Conservation (phyloP, 2,113 vertebrate species). For the Motacilla tschutschensis region DNA sequence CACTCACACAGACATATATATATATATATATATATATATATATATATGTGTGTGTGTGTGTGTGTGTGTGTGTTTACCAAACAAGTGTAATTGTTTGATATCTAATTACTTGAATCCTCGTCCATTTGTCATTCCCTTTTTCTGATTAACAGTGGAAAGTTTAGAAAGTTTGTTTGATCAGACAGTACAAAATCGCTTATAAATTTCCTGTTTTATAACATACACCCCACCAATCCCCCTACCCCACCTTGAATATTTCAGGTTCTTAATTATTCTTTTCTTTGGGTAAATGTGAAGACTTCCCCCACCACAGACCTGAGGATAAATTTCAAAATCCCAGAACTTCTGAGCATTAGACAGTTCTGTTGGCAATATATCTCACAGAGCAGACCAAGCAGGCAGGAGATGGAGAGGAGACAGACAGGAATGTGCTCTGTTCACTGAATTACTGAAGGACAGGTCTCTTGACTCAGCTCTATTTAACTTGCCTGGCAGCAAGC, state of each 20-base stretch:
- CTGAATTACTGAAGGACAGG: neutral
- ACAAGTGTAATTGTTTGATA: neutral
- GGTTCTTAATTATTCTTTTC: neutral
- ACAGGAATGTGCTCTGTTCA: neutral
- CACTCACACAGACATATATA: fast-evolving
- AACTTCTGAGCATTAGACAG: neutral
- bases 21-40: too few relatives aligned
- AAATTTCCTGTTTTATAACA: neutral
- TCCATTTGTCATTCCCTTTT: neutral
- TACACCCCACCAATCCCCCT: fast-evolving
- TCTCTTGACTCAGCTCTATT: neutral
- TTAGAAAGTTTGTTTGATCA: neutral
- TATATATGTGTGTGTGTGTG: too few relatives aligned
- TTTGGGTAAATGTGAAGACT: neutral
- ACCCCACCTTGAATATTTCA: fast-evolving
- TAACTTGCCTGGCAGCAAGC: neutral
- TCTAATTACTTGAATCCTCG: neutral
- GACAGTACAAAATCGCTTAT: neutral
- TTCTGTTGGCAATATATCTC: neutral
- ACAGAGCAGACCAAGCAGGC: neutral
- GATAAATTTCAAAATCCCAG: neutral
- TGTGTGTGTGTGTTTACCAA: neutral
- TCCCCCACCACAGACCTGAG: neutral
- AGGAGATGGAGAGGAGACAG: neutral
- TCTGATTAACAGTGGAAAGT: neutral